Conservation (phyloP, 2,113 vertebrate genomes). For the Pseudorectes ferrugineus region DNA sequence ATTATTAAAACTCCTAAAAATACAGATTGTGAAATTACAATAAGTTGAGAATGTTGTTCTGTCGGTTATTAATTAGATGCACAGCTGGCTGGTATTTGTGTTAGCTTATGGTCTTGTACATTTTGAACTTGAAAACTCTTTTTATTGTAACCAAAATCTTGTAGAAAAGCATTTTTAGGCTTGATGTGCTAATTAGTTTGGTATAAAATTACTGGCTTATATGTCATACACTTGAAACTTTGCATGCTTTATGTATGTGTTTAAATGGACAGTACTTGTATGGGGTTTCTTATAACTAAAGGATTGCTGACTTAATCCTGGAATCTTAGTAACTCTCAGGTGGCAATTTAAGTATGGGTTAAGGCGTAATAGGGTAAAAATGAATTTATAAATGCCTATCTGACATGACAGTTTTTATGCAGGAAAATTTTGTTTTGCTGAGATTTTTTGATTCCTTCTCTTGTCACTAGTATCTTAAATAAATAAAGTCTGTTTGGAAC, state of each 20-base stretch:
- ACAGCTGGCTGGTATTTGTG: background rate
- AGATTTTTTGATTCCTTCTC: background rate
- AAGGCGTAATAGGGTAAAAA: background rate
- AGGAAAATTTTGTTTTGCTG: background rate
- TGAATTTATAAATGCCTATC: background rate
- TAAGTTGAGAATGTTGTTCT: background rate
- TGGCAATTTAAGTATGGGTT: background rate
- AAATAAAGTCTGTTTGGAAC: background rate
- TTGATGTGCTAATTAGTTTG: background rate
- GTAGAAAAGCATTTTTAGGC: background rate
- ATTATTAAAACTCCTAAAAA: background rate
- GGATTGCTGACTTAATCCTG: background rate
- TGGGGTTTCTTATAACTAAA: background rate
- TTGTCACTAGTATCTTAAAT: background rate
- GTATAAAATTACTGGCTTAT: background rate
- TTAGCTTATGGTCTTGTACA: background rate
- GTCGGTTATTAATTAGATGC: background rate
- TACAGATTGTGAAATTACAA: background rate
- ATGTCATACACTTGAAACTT: background rate
- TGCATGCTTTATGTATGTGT: background rate
- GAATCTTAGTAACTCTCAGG: background rate
- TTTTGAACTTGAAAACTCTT: background rate
- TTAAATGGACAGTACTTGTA: background rate
- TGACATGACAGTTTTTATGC: background rate
- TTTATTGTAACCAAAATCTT: background rate